A percentile compares a stretch with the other conserved stretches of the same genome.
Conservation (phyloP, 2,113 vertebrate genomes). For the Falcunculus frontatus region DNA sequence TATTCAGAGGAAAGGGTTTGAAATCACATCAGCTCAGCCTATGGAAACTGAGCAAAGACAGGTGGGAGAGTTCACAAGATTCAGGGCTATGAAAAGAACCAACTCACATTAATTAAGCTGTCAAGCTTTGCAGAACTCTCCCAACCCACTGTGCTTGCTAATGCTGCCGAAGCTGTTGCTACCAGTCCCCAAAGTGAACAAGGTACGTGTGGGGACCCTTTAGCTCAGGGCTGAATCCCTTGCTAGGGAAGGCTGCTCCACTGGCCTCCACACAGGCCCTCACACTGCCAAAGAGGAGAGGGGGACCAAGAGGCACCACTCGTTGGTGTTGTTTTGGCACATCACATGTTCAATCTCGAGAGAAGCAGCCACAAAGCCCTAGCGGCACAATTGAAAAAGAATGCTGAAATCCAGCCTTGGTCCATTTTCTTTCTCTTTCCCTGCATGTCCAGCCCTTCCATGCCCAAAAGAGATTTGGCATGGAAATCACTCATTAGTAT, state of each 20-base stretch:
- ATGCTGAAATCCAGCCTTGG: background rate
- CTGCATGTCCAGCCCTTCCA: background rate
- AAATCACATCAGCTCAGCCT: background rate
- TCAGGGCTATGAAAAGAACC: background rate
- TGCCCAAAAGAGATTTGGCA: background rate
- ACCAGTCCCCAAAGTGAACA: background rate
- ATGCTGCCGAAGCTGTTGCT: background rate
- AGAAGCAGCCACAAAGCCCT: background rate
- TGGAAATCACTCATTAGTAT: background rate
- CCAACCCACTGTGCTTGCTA: background rate
- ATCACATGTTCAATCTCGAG: fast-evolving
- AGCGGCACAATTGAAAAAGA: background rate
- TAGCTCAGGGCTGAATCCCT: background rate
- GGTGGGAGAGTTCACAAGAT: background rate
- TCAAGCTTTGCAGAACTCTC: background rate
- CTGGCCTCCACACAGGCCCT: background rate
- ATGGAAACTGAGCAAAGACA: background rate
- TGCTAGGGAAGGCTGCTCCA: background rate
- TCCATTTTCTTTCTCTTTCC: background rate
- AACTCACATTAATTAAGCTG: background rate
- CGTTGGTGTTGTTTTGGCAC: background rate
- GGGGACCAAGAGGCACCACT: fast-evolving
- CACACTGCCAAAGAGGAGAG: background rate
- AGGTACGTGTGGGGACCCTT: background rate
- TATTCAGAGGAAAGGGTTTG: background rate